Evolutionary conservation across 1,140 invertebrate species (phyloP).

Genomic region (Drosophila insularis): DNA sequence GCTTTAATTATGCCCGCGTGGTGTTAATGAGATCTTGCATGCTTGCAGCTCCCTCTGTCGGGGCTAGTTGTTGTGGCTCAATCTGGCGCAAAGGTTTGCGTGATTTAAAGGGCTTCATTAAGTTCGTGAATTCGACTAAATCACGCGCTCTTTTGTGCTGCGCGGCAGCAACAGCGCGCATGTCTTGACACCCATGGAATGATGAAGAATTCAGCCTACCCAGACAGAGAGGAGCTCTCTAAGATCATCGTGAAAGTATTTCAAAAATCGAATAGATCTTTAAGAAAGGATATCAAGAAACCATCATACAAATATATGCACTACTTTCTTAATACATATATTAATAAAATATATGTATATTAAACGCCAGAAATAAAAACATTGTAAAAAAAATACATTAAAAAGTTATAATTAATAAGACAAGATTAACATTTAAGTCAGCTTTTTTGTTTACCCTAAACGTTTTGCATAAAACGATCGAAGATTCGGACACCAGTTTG

Average conservation of each 20-base stretch:
- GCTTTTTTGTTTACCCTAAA: too few species aligned
- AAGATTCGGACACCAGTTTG: too few species aligned
- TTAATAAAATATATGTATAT: too few species aligned
- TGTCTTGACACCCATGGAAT: conserved; percentile 65
- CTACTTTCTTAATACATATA: too few species aligned
- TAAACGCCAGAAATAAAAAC: too few species aligned
- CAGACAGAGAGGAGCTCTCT: background rate
- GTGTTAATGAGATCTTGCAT: conserved; percentile 81
- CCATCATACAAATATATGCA: too few species aligned
- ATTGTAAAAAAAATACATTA: too few species aligned
- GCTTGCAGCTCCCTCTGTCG: conserved; percentile 21
- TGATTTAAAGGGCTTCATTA: conserved; percentile 83
- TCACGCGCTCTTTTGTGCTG: conserved; percentile 68
- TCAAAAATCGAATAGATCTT: background rate
- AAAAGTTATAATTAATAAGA: too few species aligned
- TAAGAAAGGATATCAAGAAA: too few species aligned
- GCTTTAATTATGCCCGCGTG: conserved; percentile 81
- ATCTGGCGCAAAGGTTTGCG: conserved; percentile 76
- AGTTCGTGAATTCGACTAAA: conserved; percentile 82
- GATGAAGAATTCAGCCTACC: background rate
- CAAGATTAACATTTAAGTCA: too few species aligned
- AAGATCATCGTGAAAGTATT: conserved; percentile 1
- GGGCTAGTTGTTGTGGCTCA: conserved; percentile 72
- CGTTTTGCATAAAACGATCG: too few species aligned
- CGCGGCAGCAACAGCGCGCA: conserved; percentile 44